Base-by-base conservation (phyloP, 2,113 vertebrate genomes). In the Halichoerus grypus region DNA sequence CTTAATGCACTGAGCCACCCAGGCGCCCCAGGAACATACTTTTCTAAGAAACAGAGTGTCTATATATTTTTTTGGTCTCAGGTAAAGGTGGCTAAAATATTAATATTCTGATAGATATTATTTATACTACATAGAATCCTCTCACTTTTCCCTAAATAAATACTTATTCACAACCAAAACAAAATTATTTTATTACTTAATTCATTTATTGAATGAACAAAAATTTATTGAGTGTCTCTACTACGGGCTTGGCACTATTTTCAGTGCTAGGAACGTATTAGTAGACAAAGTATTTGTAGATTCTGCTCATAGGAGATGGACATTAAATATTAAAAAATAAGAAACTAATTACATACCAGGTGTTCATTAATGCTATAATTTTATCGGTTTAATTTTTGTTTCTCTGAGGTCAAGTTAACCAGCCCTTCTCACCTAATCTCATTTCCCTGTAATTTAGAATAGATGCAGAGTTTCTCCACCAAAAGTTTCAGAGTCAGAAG, bases 191-290 rank as follows among this genome's bases (percentile, higher is more conserved):
- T 51, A 63, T 85, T 72, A 5, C 13, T 72, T 95, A 46, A 89
- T 87, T 74, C 31, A 49, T 76, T 85, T 94, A 81, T 81, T 82
- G 49, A 80, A 77, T 55, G 69, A 82, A 69, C 36, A 82, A 79
- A 92, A 74, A 92, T 31, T 7, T n/a, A 88, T 61, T 83, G 19
- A 63, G 18, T 51, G 42, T n/a, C 39, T 92, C 39, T 92, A 49
- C 28, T 71, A 13, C n/a, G 2, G 15, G 4, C 5, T 55, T 88
- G 19, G 11, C 19, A 76, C 18, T 81, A 21, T n/a, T 67, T 28
- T n/a, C 36, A 6, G 15, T 53, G 12, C 26, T 59, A n/a, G 33
- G 77, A 67, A 61, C 13, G 28, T 26, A 82, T 51, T 49, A 11
- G 28, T 76, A 42, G 83, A 69, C 5, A 55, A 61, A 88, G 51